A percentile compares a stretch with the other conserved stretches of the same genome.
phyloP scores from a whole-genome alignment of 2,888 invertebrate genomes.

The Branchellion lobata region DNA sequence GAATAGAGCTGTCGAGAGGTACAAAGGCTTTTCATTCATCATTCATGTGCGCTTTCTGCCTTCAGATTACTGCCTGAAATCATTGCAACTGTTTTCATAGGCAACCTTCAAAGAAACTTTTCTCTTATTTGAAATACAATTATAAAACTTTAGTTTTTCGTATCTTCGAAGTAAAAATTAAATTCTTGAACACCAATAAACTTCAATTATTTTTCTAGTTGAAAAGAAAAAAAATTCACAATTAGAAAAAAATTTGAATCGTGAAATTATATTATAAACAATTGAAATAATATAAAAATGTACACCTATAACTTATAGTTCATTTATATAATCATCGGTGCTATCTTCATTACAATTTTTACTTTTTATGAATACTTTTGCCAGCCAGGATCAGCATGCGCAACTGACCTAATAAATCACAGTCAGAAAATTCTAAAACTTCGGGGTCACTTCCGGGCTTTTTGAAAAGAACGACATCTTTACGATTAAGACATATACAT shows the following conservation, averaged over 20 bases:
- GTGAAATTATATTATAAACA: too few relatives aligned
- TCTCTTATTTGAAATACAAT: too few relatives aligned
- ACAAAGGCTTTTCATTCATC: neutral
- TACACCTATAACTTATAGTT: too few relatives aligned
- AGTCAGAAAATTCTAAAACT: neutral
- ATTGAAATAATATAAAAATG: too few relatives aligned
- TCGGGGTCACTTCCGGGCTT: constrained; percentile 9
- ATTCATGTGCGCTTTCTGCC: constrained; percentile 2
- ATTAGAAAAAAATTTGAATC: too few relatives aligned
- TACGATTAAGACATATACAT: constrained; percentile 12
- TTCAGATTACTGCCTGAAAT: neutral
- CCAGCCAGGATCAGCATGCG: neutral
- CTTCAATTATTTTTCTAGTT: too few relatives aligned
- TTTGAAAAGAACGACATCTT: constrained; percentile 16
- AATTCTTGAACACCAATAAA: too few relatives aligned
- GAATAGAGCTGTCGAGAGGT: neutral
- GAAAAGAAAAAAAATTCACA: too few relatives aligned
- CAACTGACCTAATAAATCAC: constrained; percentile 6
- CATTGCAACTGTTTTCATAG: neutral
- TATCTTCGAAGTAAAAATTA: too few relatives aligned
- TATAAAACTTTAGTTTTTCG: too few relatives aligned
- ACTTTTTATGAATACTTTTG: neutral
- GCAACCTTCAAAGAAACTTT: neutral
- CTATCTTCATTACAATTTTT: neutral
- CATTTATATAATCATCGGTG: neutral